A percentile compares a stretch with the other conserved stretches of the same genome.
Evolutionary conservation across 2,888 invertebrate genomes (phyloP).

Genomic region (Dioctria linearis): DNA sequence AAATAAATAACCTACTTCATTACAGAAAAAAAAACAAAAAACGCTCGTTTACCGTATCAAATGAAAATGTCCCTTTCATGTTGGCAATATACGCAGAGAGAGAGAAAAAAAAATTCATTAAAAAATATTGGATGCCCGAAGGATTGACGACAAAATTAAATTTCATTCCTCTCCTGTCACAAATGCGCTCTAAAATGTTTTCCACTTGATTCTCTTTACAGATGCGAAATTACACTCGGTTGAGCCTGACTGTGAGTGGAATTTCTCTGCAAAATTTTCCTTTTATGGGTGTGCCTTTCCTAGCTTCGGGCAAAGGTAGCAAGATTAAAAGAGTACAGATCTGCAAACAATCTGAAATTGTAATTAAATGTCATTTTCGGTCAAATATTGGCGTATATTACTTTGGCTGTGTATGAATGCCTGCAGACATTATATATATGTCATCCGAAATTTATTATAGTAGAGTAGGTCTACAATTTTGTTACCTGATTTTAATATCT

Average conservation of each 20-base stretch:
- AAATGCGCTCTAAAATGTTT: not conserved
- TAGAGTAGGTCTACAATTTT: no score
- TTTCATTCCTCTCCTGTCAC: not conserved
- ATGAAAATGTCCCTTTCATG: not conserved
- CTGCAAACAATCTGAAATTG: no score
- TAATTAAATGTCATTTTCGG: no score
- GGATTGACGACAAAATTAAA: constrained; percentile 6
- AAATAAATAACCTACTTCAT: not conserved
- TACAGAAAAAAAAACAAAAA: not conserved
- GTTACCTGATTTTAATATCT: no score
- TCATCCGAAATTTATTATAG: no score
- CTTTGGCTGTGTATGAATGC: no score
- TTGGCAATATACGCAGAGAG: not conserved
- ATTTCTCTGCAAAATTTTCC: no score
- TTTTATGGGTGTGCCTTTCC: no score
- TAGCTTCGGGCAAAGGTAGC: no score
- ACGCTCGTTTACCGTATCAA: not conserved
- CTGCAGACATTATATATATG: no score
- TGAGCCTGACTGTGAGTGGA: not conserved
- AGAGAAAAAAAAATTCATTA: not conserved
- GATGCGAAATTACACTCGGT: not conserved
- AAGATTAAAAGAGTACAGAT: no score
- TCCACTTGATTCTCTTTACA: not conserved
- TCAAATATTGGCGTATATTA: no score
- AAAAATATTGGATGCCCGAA: constrained; percentile 10